Conservation (phyloP, 2,113 vertebrate genomes). For the Oreamnos americanus region DNA sequence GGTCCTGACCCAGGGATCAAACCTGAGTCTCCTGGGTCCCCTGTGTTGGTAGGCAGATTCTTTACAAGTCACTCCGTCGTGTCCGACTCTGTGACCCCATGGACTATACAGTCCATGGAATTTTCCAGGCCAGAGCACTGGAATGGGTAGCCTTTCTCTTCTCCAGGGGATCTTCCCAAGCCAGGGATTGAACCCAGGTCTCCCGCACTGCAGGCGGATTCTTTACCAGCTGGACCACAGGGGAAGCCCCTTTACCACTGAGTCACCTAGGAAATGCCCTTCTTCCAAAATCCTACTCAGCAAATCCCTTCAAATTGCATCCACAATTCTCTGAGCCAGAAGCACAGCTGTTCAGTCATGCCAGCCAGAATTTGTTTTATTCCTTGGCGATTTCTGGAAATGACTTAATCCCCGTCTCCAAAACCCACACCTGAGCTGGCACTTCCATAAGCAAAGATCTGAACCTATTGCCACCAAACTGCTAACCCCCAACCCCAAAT, state of each 20-base stretch:
- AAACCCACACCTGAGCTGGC: background rate
- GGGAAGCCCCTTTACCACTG: background rate
- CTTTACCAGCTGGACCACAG: background rate
- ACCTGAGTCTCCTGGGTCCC: background rate
- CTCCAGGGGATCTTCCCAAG: background rate
- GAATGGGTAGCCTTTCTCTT: background rate
- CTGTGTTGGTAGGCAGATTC: background rate
- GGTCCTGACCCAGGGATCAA: background rate
- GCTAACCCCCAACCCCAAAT: background rate
- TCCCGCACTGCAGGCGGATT: background rate
- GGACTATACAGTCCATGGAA: background rate
- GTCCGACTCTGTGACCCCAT: background rate
- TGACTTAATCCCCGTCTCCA: background rate
- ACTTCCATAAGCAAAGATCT: background rate
- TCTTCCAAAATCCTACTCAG: background rate
- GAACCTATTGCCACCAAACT: background rate
- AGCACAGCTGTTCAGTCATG: accelerated
- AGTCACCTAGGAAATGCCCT: background rate
- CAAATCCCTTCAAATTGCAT: background rate
- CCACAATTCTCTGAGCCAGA: background rate
- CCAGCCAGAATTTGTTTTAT: background rate
- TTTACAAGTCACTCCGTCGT: background rate
- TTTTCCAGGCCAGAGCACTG: background rate
- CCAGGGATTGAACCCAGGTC: background rate
- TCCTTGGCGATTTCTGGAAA: background rate